Conservation (phyloP, 2,888 invertebrate species). For the Pachliopta kotzebuea region DNA sequence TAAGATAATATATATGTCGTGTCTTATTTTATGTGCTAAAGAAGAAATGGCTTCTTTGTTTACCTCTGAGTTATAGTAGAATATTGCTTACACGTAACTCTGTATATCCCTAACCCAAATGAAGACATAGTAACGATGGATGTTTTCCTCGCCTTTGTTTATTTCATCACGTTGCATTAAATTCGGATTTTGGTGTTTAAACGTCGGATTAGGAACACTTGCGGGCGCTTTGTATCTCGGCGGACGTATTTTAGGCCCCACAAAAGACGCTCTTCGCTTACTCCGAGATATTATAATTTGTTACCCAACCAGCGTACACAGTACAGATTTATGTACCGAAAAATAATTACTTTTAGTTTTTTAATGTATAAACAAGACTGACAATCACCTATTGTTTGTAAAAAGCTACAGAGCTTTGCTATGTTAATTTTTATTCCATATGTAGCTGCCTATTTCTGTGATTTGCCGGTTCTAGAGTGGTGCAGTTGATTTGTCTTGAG, state of each 20-base stretch:
- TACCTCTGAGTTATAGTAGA: background rate
- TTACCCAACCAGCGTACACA: slow-evolving; percentile 5
- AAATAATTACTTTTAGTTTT: background rate
- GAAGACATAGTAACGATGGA: slow-evolving; percentile 4
- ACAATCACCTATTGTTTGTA: too few relatives aligned
- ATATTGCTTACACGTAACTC: background rate
- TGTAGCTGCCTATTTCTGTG: too few relatives aligned
- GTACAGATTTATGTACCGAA: slow-evolving; percentile 14
- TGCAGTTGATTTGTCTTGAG: too few relatives aligned
- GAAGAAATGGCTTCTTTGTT: too few relatives aligned
- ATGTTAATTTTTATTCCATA: too few relatives aligned
- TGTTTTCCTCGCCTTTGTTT: slow-evolving; percentile 15
- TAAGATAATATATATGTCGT: too few relatives aligned
- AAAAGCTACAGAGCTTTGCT: too few relatives aligned
- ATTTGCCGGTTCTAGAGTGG: too few relatives aligned
- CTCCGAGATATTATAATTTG: slow-evolving; percentile 26
- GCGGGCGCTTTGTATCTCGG: slow-evolving; percentile 20
- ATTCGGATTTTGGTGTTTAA: slow-evolving; percentile 25
- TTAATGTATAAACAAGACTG: background rate
- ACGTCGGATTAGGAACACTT: slow-evolving; percentile 17
- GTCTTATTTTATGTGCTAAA: too few relatives aligned
- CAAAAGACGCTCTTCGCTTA: slow-evolving; percentile 22
- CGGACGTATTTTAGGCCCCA: slow-evolving; percentile 25
- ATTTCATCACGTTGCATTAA: slow-evolving; percentile 24
- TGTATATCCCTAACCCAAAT: slow-evolving; percentile 6